Evolutionary conservation across 2,888 invertebrate species (phyloP).

Genomic region (Scaptomyza parva): DNA sequence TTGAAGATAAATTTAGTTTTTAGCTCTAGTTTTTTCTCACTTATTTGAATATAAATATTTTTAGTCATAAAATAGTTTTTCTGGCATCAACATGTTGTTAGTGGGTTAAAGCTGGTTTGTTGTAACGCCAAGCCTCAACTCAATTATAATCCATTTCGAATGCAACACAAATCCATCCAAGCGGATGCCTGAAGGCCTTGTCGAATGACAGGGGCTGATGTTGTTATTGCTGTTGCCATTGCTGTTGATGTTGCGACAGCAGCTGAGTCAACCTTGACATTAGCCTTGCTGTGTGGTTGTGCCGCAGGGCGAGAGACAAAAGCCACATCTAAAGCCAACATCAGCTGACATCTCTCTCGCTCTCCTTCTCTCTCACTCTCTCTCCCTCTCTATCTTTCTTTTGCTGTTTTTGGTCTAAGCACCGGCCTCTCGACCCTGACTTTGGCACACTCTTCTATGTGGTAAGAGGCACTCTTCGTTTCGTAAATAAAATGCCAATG

Average conservation of each 20-base stretch:
- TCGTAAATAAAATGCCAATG: constrained; percentile 66
- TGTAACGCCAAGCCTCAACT: constrained; percentile 41
- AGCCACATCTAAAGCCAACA: constrained; percentile 40
- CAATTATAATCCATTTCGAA: constrained; percentile 69
- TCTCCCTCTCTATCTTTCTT: neutral
- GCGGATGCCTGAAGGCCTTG: constrained; percentile 46
- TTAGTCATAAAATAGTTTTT: too few species aligned
- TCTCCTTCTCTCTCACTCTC: too few species aligned
- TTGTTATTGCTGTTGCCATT: neutral
- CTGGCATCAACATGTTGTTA: neutral
- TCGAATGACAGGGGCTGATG: constrained; percentile 17
- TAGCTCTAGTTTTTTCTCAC: too few species aligned
- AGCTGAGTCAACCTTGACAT: constrained; percentile 70
- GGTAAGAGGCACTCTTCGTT: neutral
- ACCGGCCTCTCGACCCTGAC: constrained; percentile 11
- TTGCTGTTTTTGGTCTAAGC: constrained; percentile 29
- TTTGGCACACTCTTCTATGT: constrained; percentile 47
- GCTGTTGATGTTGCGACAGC: constrained; percentile 43
- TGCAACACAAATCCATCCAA: constrained; percentile 56
- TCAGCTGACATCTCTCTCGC: constrained; percentile 3
- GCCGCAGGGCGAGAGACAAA: constrained; percentile 59
- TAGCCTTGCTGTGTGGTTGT: constrained; percentile 59
- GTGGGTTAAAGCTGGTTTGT: constrained; percentile 42
- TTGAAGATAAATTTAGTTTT: too few species aligned
- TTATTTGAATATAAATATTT: too few species aligned